phyloP scores from a whole-genome alignment of 2,797 vertebrate genomes.

The Pelochelys cantorii region DNA sequence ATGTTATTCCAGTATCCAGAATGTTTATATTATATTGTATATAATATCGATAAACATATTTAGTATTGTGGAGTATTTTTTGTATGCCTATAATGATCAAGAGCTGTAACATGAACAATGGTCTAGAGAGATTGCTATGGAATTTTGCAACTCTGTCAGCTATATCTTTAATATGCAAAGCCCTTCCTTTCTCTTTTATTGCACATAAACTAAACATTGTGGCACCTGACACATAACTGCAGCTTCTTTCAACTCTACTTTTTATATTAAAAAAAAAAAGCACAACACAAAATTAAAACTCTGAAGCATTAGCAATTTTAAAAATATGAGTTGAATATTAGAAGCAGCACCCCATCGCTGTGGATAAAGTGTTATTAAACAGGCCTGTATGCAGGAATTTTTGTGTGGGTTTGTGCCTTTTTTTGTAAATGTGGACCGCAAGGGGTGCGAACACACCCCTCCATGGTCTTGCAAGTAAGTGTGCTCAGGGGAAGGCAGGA shows the following conservation, averaged over 20 bases:
- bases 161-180: neutral
- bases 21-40: neutral
- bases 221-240: neutral
- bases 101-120: neutral
- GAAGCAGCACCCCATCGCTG: neutral
- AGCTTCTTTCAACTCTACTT: neutral
- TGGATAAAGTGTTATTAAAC: neutral
- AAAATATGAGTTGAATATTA: neutral
- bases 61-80: neutral
- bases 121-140: neutral
- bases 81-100: neutral
- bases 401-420: no score
- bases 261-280: neutral
- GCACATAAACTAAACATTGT: no score
- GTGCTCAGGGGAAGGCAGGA: no score
- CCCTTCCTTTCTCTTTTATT: neutral
- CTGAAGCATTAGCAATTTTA: neutral
- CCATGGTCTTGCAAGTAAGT: no score
- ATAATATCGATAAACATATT: neutral
- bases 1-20: no score
- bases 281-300: neutral
- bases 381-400: no score
- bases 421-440: no score
- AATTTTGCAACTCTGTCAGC: neutral
- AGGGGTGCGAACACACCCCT: no score